phyloP scores from a whole-genome alignment of 2,113 vertebrate genomes.

The Rhinopomastus cyanomelas region DNA sequence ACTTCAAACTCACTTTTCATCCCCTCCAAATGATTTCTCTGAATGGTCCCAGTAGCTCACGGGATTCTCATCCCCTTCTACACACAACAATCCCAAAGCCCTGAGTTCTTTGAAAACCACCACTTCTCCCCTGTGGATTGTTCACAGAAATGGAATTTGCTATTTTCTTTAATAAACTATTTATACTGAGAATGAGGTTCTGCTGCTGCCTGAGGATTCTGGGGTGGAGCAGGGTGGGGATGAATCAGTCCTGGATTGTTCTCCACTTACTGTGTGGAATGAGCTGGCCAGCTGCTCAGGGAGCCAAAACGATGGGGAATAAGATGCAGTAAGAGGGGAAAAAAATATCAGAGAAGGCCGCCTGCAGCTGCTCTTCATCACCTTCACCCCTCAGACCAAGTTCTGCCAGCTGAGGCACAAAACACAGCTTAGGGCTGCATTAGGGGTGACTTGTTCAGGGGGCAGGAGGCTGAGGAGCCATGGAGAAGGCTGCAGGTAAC shows the following conservation, averaged over 20 bases:
- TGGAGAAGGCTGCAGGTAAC: not conserved
- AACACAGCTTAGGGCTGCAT: too few species aligned
- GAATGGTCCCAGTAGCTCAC: not conserved
- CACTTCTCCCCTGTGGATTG: not conserved
- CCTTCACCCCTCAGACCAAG: too few species aligned
- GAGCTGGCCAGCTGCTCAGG: too few species aligned
- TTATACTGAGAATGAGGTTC: not conserved
- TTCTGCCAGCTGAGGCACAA: too few species aligned
- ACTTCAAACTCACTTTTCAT: not conserved
- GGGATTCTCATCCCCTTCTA: not conserved
- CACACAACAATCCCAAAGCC: not conserved
- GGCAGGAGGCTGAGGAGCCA: too few species aligned
- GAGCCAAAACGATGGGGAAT: too few species aligned
- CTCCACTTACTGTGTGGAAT: fast-evolving
- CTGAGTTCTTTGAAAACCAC: fast-evolving
- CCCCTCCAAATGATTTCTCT: not conserved
- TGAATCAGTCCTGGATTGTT: not conserved
- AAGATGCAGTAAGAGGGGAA: too few species aligned
- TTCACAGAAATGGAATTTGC: conserved; percentile 5
- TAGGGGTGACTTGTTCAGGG: too few species aligned
- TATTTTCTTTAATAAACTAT: conserved; percentile 65
- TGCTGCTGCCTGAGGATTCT: not conserved
- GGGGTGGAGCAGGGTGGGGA: not conserved
- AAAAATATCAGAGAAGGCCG: too few species aligned
- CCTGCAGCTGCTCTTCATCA: too few species aligned